Evolutionary conservation across 2,797 vertebrate genomes (phyloP).

Genomic region (Pteropus rufus): DNA sequence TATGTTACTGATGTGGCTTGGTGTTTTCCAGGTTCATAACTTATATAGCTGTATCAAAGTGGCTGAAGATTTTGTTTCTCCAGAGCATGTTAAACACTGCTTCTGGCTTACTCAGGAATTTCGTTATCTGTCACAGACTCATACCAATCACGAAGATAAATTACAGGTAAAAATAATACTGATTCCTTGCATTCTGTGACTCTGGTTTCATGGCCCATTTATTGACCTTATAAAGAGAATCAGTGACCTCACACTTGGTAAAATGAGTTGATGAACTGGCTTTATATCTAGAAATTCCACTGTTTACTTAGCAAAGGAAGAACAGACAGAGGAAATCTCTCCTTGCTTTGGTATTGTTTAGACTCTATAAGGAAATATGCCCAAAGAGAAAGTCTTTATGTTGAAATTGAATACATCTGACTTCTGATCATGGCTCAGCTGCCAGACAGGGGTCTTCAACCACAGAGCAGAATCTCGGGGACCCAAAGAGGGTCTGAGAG

Average conservation of each 20-base stretch:
- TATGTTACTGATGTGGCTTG: slow-evolving; percentile 16
- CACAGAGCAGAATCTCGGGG: not conserved
- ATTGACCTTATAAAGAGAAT: not conserved
- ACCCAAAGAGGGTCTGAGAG: not conserved
- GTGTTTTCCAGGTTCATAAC: slow-evolving; percentile 84
- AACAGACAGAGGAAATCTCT: not conserved
- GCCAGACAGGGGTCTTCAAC: not conserved
- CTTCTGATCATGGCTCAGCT: not conserved
- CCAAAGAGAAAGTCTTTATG: not conserved
- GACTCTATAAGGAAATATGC: not conserved
- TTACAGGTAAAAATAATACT: slow-evolving; percentile 81
- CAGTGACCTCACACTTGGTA: not conserved
- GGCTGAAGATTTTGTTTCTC: slow-evolving; percentile 88
- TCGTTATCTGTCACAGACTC: slow-evolving; percentile 86
- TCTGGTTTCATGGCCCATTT: not conserved
- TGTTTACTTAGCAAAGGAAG: not conserved
- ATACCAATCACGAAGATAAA: slow-evolving; percentile 88
- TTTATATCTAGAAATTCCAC: not conserved
- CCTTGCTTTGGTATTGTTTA: not conserved
- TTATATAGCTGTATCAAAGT: slow-evolving; percentile 89
- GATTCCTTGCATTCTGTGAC: not conserved
- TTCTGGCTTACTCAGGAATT: slow-evolving; percentile 90
- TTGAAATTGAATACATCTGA: not conserved
- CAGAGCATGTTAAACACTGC: slow-evolving; percentile 88
- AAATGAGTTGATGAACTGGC: not conserved